phyloP scores from a whole-genome alignment of 92 coral and sea anemone species.

The Porites lobata region DNA sequence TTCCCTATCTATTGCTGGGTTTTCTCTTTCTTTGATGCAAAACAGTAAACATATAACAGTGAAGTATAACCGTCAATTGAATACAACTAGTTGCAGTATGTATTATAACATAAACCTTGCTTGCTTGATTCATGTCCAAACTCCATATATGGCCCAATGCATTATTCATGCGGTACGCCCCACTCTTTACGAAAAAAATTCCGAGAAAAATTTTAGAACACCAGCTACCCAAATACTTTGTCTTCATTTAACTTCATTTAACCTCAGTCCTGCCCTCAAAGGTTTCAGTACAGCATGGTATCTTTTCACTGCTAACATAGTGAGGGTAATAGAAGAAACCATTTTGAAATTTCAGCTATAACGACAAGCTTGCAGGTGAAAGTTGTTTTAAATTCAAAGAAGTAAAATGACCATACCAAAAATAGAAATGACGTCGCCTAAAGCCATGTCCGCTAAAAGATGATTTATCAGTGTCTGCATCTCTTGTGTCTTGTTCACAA shows the following conservation, averaged over 20 bases:
- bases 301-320: not conserved
- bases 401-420: not conserved
- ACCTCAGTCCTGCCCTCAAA: not conserved
- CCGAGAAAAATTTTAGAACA: not conserved
- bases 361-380: not conserved
- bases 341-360: not conserved
- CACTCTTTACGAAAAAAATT: not conserved
- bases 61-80: not conserved
- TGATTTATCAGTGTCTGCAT: not conserved
- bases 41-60: not conserved
- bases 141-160: not conserved
- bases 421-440: not conserved
- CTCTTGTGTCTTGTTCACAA: not conserved
- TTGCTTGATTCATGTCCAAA: not conserved
- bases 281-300: not conserved
- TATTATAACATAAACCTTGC: not conserved
- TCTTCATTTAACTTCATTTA: not conserved
- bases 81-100: not conserved
- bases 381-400: not conserved
- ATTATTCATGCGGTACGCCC: not conserved
- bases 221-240: not conserved
- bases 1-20: not conserved
- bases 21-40: not conserved
- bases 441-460: not conserved
- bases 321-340: conserved; percentile 4